Base-by-base conservation (phyloP, 2,888 invertebrate genomes). In the Gibbula magus region DNA sequence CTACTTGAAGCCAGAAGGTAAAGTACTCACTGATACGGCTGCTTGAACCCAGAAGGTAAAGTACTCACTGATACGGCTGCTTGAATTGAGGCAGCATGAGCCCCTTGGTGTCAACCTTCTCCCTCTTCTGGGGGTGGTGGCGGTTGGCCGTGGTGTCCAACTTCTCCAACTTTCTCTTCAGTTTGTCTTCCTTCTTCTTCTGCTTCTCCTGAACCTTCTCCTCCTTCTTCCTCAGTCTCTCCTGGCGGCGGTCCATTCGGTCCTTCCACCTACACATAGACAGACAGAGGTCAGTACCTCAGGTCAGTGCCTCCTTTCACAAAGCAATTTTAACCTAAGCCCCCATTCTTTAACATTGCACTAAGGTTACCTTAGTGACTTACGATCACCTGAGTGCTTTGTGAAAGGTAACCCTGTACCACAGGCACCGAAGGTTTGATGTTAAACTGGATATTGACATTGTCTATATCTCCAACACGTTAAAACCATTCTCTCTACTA, bases 181-280 rank as follows among this genome's bases (percentile, higher is more conserved):
- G 81, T 82, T 88, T 88, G 53, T 89, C 89, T 77, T 88, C 88
- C 70, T 88, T 87, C 79, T 80, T 86, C 80, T 85, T 87, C 77
- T 86, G 81, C 80, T 89, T 89, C 75, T 88, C 88, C 74, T 86
- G 79, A 56, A 85, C 79, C 76, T 87, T 89, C 79, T 88, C 88
- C 56, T 85, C 86, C 52, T 86, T 87, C 70, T 84, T 82, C 78
- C 83, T 83, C 75, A 86, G 70, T 75, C 88, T 88, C 56, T 88
- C 88, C 56, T 86, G 84, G 56, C 54, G 76, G 35, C 73, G 70
- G 35, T n/a, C 29, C 53, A 78, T 54, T 29, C 54, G 52, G 22
- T 79, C 79, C 18, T 25, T 39, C 51, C 18, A 39, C 25, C 78
- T 78, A n/a, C 61, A 20, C 13, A 7, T n/a, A 52, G 39, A 70